Percentiles rank a stretch among this genome's conserved stretches.
These are phyloP conservation scores for Cheilosia urbana DNA, from an alignment of 2,888 invertebrate genomes.

Conservation along the genomic window DNA sequence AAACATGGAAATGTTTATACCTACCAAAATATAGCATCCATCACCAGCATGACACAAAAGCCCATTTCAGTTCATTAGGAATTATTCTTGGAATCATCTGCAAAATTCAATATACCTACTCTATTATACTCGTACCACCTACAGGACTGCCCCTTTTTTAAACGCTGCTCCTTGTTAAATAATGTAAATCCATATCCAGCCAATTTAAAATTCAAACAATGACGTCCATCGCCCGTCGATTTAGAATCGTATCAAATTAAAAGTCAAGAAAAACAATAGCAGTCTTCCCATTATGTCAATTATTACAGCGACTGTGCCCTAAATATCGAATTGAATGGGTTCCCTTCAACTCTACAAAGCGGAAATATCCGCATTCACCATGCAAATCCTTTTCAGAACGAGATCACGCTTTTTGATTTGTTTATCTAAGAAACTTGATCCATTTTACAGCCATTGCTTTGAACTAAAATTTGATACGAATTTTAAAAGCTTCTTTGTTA, in stretches of 20 bases:
- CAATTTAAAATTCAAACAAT: constrained; percentile 50
- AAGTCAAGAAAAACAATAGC: constrained; percentile 58
- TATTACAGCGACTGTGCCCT: constrained; percentile 48
- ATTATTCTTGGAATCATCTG: too few relatives aligned
- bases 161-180: constrained; percentile 4
- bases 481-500: constrained; percentile 67
- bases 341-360: constrained; percentile 10
- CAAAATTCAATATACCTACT: too few relatives aligned
- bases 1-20: too few relatives aligned
- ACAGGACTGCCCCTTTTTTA: background rate
- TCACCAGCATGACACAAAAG: too few relatives aligned
- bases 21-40: too few relatives aligned
- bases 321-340: constrained; percentile 42
- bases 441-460: constrained; percentile 53
- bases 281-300: constrained; percentile 57
- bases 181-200: constrained; percentile 30
- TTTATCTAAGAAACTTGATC: constrained; percentile 66
- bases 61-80: too few relatives aligned
- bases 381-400: constrained; percentile 69
- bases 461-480: constrained; percentile 70
- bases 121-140: too few relatives aligned
- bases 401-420: constrained; percentile 64
- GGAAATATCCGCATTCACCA: constrained; percentile 51
- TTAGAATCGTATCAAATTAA: constrained; percentile 66
- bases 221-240: constrained; percentile 29